Percentiles rank a stretch among this genome's conserved stretches.
Conservation (phyloP, 2,797 vertebrate genomes). For the Champsocephalus gunnari region DNA sequence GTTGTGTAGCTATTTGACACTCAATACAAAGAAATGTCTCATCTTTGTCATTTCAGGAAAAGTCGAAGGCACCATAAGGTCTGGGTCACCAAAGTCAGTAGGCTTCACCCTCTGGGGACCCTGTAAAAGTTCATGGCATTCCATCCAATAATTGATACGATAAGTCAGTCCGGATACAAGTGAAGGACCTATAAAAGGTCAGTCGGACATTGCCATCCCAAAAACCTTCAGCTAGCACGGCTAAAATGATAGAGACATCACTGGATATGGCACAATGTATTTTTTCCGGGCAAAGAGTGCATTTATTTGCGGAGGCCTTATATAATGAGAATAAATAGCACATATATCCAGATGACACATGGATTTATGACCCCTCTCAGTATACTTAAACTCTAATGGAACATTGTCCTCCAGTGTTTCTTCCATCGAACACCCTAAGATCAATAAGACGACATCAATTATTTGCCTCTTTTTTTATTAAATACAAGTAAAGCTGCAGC, state of each 20-base stretch:
- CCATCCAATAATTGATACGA: not conserved
- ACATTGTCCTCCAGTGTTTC: conserved; percentile 10
- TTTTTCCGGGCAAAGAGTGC: not conserved
- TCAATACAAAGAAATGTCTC: not conserved
- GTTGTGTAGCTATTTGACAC: not conserved
- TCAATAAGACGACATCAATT: not conserved
- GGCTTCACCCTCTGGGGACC: not conserved
- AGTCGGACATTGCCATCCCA: not conserved
- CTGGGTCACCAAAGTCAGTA: not conserved
- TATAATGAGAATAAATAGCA: not conserved
- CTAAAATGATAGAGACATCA: not conserved
- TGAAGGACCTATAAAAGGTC: not conserved
- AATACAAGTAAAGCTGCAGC: conserved; percentile 31
- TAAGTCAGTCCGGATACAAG: not conserved
- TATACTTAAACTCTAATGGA: conserved; percentile 22
- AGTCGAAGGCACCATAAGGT: not conserved
- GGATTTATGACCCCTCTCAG: conserved; percentile 1
- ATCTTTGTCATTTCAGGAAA: not conserved
- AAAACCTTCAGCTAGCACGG: not conserved
- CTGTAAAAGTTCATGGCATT: not conserved
- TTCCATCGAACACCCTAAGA: not conserved
- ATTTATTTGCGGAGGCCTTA: not conserved
- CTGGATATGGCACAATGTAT: not conserved
- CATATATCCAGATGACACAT: not conserved
- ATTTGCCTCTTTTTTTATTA: conserved; percentile 8